These are phyloP conservation scores for Microcebus lehilahytsara DNA, from an alignment of 2,113 vertebrate genomes.

Conservation along the genomic window DNA sequence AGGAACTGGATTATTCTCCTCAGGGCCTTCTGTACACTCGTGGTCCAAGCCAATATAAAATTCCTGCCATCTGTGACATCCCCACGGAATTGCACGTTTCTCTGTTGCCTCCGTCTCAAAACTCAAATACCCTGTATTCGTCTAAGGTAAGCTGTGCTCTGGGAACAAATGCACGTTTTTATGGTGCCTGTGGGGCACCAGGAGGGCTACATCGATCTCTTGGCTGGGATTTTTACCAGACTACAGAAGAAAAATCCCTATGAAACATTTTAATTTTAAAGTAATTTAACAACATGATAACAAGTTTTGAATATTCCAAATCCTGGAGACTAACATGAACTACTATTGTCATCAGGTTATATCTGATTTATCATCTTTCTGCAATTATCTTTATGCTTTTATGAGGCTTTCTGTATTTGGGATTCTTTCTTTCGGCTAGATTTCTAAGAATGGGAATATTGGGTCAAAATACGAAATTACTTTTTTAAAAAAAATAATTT, in stretches of 20 bases:
- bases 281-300: background rate
- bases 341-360: background rate
- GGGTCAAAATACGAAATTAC: background rate
- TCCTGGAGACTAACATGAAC: background rate
- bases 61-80: constrained; percentile 89
- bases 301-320: background rate
- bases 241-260: background rate
- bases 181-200: background rate
- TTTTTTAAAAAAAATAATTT: background rate
- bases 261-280: background rate
- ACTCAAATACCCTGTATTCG: constrained; percentile 89
- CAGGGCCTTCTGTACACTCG: constrained; percentile 86
- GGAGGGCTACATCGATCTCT: background rate
- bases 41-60: constrained; percentile 89
- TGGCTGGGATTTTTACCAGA: background rate
- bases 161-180: background rate
- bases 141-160: constrained; percentile 85
- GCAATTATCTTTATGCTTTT: background rate
- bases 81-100: constrained; percentile 85
- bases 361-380: background rate
- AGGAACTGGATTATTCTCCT: constrained; percentile 90
- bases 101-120: constrained; percentile 82
- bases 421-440: background rate
- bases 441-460: background rate
- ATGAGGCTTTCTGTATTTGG: background rate